phyloP scores from a whole-genome alignment of 2,888 invertebrate genomes.

The Lamellibrachia columna region DNA sequence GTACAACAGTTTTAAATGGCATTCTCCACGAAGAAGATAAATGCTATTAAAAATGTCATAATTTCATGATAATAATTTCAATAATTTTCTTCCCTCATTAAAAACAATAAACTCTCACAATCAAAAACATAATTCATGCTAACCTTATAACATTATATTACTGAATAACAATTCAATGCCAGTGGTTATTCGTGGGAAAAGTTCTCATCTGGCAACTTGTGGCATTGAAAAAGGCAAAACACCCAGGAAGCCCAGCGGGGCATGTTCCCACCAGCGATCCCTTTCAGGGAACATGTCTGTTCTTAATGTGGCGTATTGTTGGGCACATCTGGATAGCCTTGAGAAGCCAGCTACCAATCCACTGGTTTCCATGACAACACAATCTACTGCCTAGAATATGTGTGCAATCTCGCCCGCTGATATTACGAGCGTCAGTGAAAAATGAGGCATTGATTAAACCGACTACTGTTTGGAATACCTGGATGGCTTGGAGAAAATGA shows the following conservation, averaged over 20 bases:
- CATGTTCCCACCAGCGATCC: neutral
- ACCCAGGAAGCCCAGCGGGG: neutral
- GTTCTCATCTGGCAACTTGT: neutral
- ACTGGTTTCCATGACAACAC: neutral
- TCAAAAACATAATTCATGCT: neutral
- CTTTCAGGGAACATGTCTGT: neutral
- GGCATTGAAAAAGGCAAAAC: neutral
- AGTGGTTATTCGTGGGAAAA: neutral
- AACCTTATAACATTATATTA: neutral
- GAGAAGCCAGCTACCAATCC: neutral
- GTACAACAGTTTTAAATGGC: too few relatives aligned
- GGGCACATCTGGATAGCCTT: neutral
- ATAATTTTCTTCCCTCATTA: neutral
- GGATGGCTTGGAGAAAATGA: neutral
- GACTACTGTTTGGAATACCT: neutral
- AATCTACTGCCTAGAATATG: slow-evolving; percentile 16
- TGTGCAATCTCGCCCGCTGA: neutral
- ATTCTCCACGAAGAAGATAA: too few relatives aligned
- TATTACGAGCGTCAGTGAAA: neutral
- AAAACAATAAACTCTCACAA: neutral
- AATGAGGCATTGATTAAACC: slow-evolving; percentile 6
- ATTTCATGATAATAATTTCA: neutral
- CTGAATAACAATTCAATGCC: neutral
- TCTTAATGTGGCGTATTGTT: neutral
- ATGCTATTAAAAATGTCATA: too few relatives aligned